phyloP scores from a whole-genome alignment of 2,113 vertebrate genomes.

The Actinemys pallida region DNA sequence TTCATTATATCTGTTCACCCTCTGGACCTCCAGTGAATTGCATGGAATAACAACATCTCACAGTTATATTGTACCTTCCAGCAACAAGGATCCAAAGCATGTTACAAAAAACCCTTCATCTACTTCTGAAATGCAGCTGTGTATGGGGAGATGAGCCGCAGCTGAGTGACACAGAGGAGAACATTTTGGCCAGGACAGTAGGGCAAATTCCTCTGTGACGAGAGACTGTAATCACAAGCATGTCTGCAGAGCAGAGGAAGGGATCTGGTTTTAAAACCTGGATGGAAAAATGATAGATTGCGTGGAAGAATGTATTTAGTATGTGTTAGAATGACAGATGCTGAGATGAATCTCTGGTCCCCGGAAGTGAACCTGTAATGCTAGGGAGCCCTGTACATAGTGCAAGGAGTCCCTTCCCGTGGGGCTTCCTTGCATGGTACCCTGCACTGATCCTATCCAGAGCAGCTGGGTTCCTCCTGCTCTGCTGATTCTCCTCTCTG shows the following conservation, averaged over 20 bases:
- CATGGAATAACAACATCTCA: neutral
- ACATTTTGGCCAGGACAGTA: neutral
- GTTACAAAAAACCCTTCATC: neutral
- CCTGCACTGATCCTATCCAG: neutral
- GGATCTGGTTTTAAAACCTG: neutral
- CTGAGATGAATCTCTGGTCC: neutral
- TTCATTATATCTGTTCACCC: neutral
- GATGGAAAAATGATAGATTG: neutral
- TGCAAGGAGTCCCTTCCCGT: neutral
- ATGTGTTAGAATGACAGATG: too few relatives aligned
- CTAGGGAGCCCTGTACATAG: neutral
- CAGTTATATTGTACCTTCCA: neutral
- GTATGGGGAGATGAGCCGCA: neutral
- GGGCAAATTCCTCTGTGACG: neutral
- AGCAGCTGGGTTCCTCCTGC: neutral
- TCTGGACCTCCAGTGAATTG: neutral
- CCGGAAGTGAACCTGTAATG: neutral
- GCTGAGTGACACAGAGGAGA: neutral
- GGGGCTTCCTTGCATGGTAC: too few relatives aligned
- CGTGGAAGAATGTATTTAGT: neutral
- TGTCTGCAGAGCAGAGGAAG: too few relatives aligned
- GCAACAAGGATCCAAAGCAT: fast-evolving
- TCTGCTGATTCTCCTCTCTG: neutral
- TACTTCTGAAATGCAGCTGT: neutral
- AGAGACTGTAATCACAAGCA: neutral